Base-by-base conservation (phyloP, 2,797 vertebrate genomes). In the Hydrophis major region DNA sequence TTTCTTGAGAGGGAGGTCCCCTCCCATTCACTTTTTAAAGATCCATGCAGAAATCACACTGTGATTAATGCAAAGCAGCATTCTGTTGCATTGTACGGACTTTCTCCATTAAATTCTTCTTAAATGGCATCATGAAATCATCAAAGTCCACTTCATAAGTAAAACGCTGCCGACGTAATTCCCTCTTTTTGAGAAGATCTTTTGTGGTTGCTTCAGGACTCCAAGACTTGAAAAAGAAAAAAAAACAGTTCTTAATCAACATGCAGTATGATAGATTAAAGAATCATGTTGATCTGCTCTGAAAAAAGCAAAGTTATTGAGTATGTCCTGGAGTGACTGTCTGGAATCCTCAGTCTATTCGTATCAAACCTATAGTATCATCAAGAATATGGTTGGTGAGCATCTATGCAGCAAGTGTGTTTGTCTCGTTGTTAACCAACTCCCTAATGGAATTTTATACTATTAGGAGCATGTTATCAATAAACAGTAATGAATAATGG, bases 61-160 rank as follows among this genome's bases (percentile, higher is more conserved):
- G 28, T 69, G n/a, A 91, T 83, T 90, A 88, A 92, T 42, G 95
- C 92, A 97, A 18, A 12, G 90, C 66, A 10, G 86, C 74, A 28
- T 69, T 53, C 92, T 91, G 61, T 93, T 95, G 83, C 5, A 97
- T 12, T 14, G 97, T 96, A 74, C 94, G 89, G 4, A 95, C 94
- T 97, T 97, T 98, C 61, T 96, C 96, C 20, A 61, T 96, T 88
- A 98, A 94, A 93, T 98, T 98, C 95, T 97, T 98, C 27, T 96
- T 97, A 95, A 99, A 99, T 83, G 98, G 98, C 95, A 97, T 98
- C 91, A 95, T 94, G 93, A 98, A 98, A 94, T 98, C 98, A 1
- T 98, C 98, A 93, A 98, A 98, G 95, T 98, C 98, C 89, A 98
- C 96, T 66, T 97, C 97, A 0, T 98, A 97, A 5, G 97, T 61